phyloP scores from a whole-genome alignment of 2,888 invertebrate genomes.

The Mythimna lalbum region DNA sequence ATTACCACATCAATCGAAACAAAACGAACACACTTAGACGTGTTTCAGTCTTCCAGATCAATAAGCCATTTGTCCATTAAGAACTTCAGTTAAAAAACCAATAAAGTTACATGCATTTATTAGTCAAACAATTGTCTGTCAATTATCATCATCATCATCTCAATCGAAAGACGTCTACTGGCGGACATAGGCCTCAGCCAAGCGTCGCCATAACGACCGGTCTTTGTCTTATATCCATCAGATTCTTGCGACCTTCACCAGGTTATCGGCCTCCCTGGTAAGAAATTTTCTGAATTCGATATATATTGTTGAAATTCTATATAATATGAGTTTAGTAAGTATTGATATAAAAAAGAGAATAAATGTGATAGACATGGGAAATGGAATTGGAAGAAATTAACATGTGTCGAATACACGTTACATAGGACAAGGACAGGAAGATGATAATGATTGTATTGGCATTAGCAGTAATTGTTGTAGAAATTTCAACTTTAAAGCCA shows the following conservation, averaged over 20 bases:
- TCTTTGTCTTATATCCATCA: too few species aligned
- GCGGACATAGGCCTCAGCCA: too few species aligned
- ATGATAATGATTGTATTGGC: constrained; percentile 1
- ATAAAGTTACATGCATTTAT: constrained; percentile 17
- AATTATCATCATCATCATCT: too few species aligned
- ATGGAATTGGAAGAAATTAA: not conserved
- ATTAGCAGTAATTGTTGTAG: not conserved
- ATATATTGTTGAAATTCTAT: not conserved
- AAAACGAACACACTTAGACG: not conserved
- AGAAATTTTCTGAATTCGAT: too few species aligned
- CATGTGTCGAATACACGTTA: not conserved
- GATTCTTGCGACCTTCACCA: too few species aligned
- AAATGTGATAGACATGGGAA: not conserved
- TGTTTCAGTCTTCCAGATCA: not conserved
- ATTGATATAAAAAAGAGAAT: not conserved
- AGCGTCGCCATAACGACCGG: too few species aligned
- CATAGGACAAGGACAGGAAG: not conserved
- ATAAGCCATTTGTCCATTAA: constrained; percentile 42
- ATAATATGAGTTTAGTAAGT: not conserved
- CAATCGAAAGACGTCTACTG: too few species aligned
- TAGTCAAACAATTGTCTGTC: constrained; percentile 26
- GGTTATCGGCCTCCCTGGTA: too few species aligned
- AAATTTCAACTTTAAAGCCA: not conserved
- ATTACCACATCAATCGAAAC: not conserved
- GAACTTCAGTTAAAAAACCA: constrained; percentile 34